Evolutionary conservation across 37 sponge, comb jelly and placozoan genomes (phyloP).

Genomic region (Geodia barretti): DNA sequence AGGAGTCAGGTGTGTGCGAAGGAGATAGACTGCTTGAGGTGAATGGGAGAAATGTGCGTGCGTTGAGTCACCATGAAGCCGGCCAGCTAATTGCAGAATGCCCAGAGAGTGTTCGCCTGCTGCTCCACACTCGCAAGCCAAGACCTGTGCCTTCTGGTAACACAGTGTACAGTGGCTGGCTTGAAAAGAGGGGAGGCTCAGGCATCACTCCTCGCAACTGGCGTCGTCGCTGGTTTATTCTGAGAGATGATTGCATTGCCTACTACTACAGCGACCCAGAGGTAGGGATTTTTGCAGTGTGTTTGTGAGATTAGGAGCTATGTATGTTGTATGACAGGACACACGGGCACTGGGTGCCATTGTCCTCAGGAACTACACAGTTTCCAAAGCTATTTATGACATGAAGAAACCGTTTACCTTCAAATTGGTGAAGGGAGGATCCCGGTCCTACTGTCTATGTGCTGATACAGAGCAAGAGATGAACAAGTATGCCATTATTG

Average conservation of each 20-base stretch:
- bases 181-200: slow-evolving; percentile 47
- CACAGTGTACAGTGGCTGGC: slow-evolving; percentile 44
- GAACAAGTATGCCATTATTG: slow-evolving; percentile 23
- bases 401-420: slow-evolving; percentile 25
- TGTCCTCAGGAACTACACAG: slow-evolving; percentile 49
- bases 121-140: slow-evolving; percentile 47
- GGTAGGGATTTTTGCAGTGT: slow-evolving; percentile 12
- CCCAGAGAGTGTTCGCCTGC: slow-evolving; percentile 1
- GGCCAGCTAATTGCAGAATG: not conserved
- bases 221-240: slow-evolving; percentile 62
- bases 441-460: slow-evolving; percentile 32
- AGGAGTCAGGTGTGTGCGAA: not conserved
- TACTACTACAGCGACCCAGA: slow-evolving; percentile 52
- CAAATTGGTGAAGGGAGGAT: slow-evolving; percentile 59
- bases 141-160: slow-evolving; percentile 16
- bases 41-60: slow-evolving; percentile 30
- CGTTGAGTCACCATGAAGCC: slow-evolving; percentile 12
- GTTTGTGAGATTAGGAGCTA: not conserved
- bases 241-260: slow-evolving; percentile 55
- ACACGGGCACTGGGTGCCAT: slow-evolving; percentile 46
- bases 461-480: slow-evolving; percentile 52
- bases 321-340: slow-evolving; percentile 22
- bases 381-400: slow-evolving; percentile 42
- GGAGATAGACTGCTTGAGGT: slow-evolving; percentile 51
- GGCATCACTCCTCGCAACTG: slow-evolving; percentile 48